Evolutionary conservation across 2,797 vertebrate species (phyloP), one percentile per base, ranked within the genome.

Genomic region (Luscinia luscinia): DNA sequence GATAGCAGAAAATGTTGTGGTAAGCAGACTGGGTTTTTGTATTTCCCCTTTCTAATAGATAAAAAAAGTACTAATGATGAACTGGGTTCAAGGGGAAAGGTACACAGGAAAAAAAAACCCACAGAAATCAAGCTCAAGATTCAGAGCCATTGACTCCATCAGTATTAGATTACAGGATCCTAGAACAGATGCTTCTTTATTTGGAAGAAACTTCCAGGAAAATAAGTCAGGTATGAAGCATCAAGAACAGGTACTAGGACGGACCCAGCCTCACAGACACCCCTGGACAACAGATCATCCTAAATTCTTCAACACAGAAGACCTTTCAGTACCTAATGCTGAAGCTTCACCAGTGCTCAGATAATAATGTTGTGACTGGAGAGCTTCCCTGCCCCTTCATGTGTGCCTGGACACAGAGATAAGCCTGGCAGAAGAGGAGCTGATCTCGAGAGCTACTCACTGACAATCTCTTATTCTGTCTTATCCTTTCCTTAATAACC

Each of bases 161-260:
- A 59, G 5, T 8, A 66, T 34, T 27, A 73, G 70, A 43, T 15
- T 9, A n/a, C 6, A 80, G 45, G 22, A 84, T 17, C 26, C 7
- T 41, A 75, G 54, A 76, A 66, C 4, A 75, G 38, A 58, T 40
- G 10, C 6, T 26, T 23, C 63, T 36, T 40, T 15, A n/a, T 6
- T 0, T 43, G 43, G 22, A 87, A 76, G 52, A 69, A 15, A 72
- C 23, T 32, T 76, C 28, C 59, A 66, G 63, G 23, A 18, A 63
- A 68, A 34, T 40, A 17, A 7, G 40, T 34, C 38, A 2, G 12
- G 9, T 26, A 51, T 0, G 1, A 40, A 66, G 7, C 0, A 0
- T 12, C 28, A 79, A 66, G 40, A 73, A 20, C 6, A 34, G 21
- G n/a, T 26, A 85, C 13, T 15, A 74, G 46, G 57, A 83, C 14